Conservation (phyloP, 2,113 vertebrate genomes). For the Eretmochelys imbricata region DNA sequence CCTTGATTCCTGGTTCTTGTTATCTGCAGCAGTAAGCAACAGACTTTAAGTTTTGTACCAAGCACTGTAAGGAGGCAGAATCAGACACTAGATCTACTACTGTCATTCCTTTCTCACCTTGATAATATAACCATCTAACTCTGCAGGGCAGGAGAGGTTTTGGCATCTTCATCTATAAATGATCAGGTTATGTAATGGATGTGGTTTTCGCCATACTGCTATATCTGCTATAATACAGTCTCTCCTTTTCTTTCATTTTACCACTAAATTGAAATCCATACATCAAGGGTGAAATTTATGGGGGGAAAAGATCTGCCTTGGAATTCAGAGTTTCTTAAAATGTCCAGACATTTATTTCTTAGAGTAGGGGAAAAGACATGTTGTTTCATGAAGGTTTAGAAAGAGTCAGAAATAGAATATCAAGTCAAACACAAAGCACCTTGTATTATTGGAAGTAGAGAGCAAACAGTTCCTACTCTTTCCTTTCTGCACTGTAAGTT, state of each 20-base stretch:
- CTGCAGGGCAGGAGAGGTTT: not conserved
- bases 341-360: not conserved
- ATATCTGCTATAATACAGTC: not conserved
- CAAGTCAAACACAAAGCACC: not conserved
- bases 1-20: not conserved
- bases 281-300: not conserved
- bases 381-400: not conserved
- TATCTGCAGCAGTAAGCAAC: not conserved
- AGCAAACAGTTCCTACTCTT: slow-evolving; percentile 17
- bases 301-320: not conserved
- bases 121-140: not conserved
- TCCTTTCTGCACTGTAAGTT: not conserved
- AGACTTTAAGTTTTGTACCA: not conserved
- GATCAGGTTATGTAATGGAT: not conserved
- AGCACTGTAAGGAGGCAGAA: not conserved
- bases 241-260: rapidly evolving
- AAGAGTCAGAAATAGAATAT: not conserved
- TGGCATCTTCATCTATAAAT: not conserved
- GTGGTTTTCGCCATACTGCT: not conserved
- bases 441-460: slow-evolving; percentile 7
- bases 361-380: not conserved
- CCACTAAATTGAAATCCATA: not conserved
- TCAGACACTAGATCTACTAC: not conserved
- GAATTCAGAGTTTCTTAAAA: not conserved
- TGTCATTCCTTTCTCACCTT: not conserved